Percentiles rank a stretch among this genome's conserved stretches.
phyloP scores from a whole-genome alignment of 2,888 invertebrate genomes.

The Drosophila monieri region DNA sequence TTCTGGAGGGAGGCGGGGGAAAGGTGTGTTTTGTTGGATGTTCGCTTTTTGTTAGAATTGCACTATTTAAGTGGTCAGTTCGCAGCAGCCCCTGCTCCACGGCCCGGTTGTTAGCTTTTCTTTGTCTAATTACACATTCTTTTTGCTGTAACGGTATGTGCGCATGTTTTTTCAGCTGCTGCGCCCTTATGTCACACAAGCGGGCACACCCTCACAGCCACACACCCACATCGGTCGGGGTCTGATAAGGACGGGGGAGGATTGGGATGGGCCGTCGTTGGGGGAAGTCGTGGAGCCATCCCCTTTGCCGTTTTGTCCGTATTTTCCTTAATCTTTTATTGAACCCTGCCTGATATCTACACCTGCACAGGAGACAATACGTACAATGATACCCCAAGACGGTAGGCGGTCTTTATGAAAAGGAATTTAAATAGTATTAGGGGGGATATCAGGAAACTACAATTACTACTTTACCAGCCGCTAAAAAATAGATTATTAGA shows the following conservation, averaged over 20 bases:
- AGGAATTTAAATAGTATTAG: too few relatives aligned
- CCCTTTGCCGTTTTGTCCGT: slow-evolving; percentile 8
- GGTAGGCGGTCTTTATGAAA: too few relatives aligned
- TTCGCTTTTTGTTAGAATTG: slow-evolving; percentile 28
- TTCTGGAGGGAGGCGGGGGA: slow-evolving; percentile 3
- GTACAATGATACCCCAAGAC: background rate
- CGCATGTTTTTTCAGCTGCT: slow-evolving; percentile 50
- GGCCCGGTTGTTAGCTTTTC: slow-evolving; percentile 27
- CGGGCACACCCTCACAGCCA: slow-evolving; percentile 24
- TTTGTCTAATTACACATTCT: slow-evolving; percentile 51
- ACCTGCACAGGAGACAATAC: background rate
- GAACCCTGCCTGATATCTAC: slow-evolving; percentile 21
- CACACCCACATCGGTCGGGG: slow-evolving; percentile 7
- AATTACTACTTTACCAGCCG: too few relatives aligned
- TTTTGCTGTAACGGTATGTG: slow-evolving; percentile 53
- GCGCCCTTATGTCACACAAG: slow-evolving; percentile 44
- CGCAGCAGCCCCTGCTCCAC: slow-evolving; percentile 4
- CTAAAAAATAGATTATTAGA: too few relatives aligned
- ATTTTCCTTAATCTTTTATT: slow-evolving; percentile 33
- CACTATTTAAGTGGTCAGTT: slow-evolving; percentile 22
- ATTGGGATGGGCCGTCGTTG: background rate
- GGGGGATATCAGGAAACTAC: too few relatives aligned
- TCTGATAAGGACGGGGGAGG: slow-evolving; percentile 8
- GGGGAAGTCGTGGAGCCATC: slow-evolving; percentile 1
- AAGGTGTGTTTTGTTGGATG: slow-evolving; percentile 33